Evolutionary conservation across 2,888 invertebrate genomes (phyloP), one percentile per base, ranked within the genome.

Genomic region (Polietes domitor): DNA sequence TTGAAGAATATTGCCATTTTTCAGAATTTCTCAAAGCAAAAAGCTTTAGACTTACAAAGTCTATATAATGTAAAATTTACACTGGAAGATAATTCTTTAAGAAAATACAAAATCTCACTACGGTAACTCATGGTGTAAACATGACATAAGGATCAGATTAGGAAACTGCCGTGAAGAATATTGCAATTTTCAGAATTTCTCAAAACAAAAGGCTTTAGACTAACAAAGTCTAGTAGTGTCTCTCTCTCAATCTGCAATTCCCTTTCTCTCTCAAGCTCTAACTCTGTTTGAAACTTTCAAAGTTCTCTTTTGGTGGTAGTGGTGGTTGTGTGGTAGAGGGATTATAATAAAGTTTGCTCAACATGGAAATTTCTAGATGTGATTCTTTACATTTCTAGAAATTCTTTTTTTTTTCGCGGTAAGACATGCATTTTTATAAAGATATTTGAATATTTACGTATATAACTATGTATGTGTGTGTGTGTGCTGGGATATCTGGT

Each of bases 291-390:
- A 24, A 58, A 15, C 58, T 58, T 24, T 53, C 5, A 53, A 53
- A 1, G 53, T 21, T 26, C n/a, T 58, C 26, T 24, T 10, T 26
- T 17, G 2, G 1, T 2, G n/a, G n/a, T n/a, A n/a, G n/a, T n/a
- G n/a, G n/a, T 21, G 24, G 21, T n/a, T n/a, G 21, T 19, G 9
- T 21, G 19, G 21, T 17, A 21, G 24, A 6, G 19, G 9, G 2
- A 6, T 10, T 53, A 53, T 17, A 53, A 53, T 5, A 9, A 21
- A 9, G 53, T 58, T 26, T 73, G 73, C 73, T 73, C 73, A 73
- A 73, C 73, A 73, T 61, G 73, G 68, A 68, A 55, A 63, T 47
- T 47, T 47, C 28, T 65, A 50, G 47, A 28, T 28, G 15, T 15
- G 17, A 19, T 17, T 61, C n/a, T n/a, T 37, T 9, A 2, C 28